A percentile compares a stretch with the other conserved stretches of the same genome.
Evolutionary conservation across 2,113 vertebrate species (phyloP).

Genomic region (Oplegnathus fasciatus): DNA sequence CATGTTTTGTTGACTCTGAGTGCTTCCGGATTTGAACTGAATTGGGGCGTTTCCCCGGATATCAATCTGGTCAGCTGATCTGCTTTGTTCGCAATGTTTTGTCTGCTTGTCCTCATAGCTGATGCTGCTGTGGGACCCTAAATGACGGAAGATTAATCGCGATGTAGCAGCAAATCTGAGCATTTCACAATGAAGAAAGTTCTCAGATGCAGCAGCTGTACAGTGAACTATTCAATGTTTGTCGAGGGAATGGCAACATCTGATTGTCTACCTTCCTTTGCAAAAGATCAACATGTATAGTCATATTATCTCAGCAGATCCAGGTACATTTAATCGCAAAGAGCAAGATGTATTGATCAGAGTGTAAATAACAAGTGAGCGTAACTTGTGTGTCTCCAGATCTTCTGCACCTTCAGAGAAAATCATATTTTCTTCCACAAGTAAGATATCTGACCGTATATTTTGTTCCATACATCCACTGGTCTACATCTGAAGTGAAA

Average conservation of each 20-base stretch:
- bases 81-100: not conserved
- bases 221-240: not conserved
- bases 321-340: not conserved
- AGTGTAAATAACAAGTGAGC: no score
- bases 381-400: not conserved
- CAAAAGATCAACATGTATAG: not conserved
- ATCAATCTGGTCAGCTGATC: not conserved
- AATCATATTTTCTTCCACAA: not conserved
- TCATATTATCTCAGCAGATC: not conserved
- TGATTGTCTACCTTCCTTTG: not conserved
- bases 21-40: not conserved
- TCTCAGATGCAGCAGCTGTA: slow-evolving; percentile 18
- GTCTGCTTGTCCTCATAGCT: not conserved
- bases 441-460: not conserved
- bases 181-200: not conserved
- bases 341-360: not conserved
- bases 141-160: not conserved
- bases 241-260: not conserved
- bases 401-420: not conserved
- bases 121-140: not conserved
- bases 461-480: not conserved
- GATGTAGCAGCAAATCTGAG: not conserved
- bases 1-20: slow-evolving; percentile 5
- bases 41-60: slow-evolving; percentile 25
- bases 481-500: not conserved